Evolutionary conservation across 2,888 invertebrate species (phyloP).

Genomic region (Rhamnusium bicolor): DNA sequence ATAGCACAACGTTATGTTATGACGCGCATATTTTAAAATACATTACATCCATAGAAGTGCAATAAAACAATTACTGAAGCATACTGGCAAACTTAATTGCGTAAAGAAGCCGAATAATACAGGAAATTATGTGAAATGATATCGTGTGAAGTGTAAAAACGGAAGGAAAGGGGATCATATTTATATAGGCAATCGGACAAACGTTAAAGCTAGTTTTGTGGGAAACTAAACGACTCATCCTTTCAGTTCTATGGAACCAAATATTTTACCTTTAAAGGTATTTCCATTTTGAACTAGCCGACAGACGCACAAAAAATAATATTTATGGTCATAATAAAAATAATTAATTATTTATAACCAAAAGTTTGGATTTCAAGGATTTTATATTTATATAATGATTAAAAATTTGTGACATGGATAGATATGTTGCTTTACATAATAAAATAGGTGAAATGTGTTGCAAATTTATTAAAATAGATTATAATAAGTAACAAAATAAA

Average conservation of each 20-base stretch:
- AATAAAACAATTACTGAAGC: conserved; percentile 55
- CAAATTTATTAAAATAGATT: no score
- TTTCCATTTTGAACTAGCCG: not conserved
- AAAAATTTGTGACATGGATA: not conserved
- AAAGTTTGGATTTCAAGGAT: not conserved
- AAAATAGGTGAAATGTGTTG: no score
- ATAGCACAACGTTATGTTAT: not conserved
- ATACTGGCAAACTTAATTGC: conserved; percentile 50
- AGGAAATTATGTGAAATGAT: conserved; percentile 61
- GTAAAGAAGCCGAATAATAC: conserved; percentile 55
- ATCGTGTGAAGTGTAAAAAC: conserved; percentile 59
- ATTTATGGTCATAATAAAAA: not conserved
- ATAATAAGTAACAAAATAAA: no score
- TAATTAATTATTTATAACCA: not conserved
- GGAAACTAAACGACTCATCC: conserved; percentile 34
- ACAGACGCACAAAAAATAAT: not conserved
- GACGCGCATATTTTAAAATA: conserved; percentile 38
- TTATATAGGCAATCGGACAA: conserved; percentile 39
- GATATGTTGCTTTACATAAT: no score
- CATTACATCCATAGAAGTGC: conserved; percentile 54
- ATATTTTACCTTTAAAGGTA: not conserved
- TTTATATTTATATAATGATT: not conserved
- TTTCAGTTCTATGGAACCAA: not conserved
- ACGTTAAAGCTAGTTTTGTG: conserved; percentile 40
- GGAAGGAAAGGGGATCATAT: conserved; percentile 56